Evolutionary conservation across 2,113 vertebrate species (phyloP).

Genomic region (Nymphicus hollandicus): DNA sequence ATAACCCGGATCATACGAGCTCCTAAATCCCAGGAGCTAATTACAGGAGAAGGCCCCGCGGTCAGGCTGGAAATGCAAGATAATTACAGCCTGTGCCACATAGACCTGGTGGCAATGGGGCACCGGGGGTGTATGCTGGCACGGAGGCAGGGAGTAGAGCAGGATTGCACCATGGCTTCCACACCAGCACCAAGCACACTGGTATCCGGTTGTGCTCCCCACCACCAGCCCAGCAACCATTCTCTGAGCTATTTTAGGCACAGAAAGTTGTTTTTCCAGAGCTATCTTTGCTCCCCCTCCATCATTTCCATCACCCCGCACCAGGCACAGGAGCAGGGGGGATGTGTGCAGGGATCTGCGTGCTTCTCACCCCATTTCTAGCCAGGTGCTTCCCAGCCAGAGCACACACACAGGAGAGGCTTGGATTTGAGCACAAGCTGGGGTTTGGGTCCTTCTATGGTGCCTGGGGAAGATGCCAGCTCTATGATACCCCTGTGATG

Average conservation of each 20-base stretch:
- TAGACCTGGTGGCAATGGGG: background rate
- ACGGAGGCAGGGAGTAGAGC: accelerated
- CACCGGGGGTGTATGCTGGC: background rate
- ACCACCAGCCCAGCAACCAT: background rate
- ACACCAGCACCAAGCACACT: accelerated
- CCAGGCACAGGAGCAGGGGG: background rate
- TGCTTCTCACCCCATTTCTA: background rate
- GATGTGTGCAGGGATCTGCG: background rate
- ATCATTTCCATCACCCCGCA: accelerated
- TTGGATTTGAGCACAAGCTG: accelerated
- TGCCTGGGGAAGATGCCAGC: background rate
- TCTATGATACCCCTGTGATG: accelerated
- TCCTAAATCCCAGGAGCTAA: constrained; percentile 47
- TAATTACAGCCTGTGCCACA: background rate
- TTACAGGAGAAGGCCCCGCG: background rate
- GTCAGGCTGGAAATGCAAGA: background rate
- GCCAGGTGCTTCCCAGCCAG: background rate
- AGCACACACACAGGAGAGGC: background rate
- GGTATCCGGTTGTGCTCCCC: accelerated
- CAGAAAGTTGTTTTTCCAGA: background rate
- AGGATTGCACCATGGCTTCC: background rate
- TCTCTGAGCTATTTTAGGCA: background rate
- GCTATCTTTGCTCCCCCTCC: background rate
- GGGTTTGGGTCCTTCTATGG: background rate
- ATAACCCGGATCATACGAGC: constrained; percentile 5